Evolutionary conservation across 1,140 invertebrate genomes (phyloP).

Genomic region (Drosophila carrolli): DNA sequence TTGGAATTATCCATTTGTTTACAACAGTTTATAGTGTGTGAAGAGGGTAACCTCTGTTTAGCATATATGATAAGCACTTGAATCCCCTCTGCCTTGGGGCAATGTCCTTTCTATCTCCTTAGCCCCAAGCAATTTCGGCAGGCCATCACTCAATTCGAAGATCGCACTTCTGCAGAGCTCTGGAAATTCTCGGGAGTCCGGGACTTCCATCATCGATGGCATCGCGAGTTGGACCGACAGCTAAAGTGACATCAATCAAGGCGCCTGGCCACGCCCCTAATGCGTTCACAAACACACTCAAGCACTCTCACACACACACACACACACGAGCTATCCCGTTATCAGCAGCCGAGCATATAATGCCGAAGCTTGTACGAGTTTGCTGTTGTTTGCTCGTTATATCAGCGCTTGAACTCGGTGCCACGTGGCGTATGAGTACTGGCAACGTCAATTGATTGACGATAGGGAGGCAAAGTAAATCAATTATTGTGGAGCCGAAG

Average conservation of each 20-base stretch:
- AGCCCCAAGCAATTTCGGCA: not conserved
- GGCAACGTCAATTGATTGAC: conserved; percentile 75
- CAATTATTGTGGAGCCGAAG: conserved; percentile 69
- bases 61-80: not conserved
- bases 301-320: conserved; percentile 11
- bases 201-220: conserved; percentile 24
- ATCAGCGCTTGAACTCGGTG: conserved; percentile 24
- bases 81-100: no score
- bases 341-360: conserved; percentile 67
- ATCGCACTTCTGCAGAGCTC: conserved; percentile 13
- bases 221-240: conserved; percentile 54
- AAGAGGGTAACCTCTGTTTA: not conserved
- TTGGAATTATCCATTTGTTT: no score
- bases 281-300: conserved; percentile 43
- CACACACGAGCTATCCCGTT: conserved; percentile 27
- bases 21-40: not conserved
- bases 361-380: conserved; percentile 35
- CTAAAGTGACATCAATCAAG: conserved; percentile 81
- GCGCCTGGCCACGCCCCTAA: conserved; percentile 51
- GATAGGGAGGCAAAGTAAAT: conserved; percentile 70
- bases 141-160: conserved; percentile 27
- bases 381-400: conserved; percentile 65
- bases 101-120: not conserved
- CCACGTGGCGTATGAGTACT: conserved; percentile 78
- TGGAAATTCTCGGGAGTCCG: conserved; percentile 1